These are phyloP conservation scores for Sipha flava DNA, from an alignment of 1,140 invertebrate genomes.

Conservation along the genomic window DNA sequence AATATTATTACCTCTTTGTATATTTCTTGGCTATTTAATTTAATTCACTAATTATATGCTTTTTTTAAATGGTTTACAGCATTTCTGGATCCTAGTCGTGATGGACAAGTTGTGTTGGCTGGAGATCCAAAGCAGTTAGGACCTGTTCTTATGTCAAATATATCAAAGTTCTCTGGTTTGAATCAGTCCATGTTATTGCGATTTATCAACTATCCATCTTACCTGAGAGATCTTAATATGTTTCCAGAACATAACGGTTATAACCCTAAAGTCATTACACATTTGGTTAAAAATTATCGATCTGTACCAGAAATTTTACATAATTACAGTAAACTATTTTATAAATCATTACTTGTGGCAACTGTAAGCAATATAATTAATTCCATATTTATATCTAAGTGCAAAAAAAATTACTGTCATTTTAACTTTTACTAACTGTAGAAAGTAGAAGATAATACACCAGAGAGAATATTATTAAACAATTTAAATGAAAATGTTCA, in stretches of 20 bases:
- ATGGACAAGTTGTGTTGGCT: slow-evolving; percentile 67
- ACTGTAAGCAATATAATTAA: slow-evolving; percentile 43
- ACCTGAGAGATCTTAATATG: slow-evolving; percentile 40
- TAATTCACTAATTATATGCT: not conserved
- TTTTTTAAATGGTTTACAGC: slow-evolving; percentile 31
- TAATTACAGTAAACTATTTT: slow-evolving; percentile 73
- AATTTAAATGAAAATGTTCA: slow-evolving; percentile 7
- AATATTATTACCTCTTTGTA: slow-evolving; percentile 62
- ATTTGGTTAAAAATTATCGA: slow-evolving; percentile 65
- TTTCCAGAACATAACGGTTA: slow-evolving; percentile 50
- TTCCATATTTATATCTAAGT: too few relatives aligned
- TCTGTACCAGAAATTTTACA: slow-evolving; percentile 67
- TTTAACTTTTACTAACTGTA: not conserved
- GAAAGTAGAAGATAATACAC: not conserved
- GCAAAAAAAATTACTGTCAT: too few relatives aligned
- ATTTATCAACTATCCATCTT: slow-evolving; percentile 39
- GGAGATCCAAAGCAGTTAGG: slow-evolving; percentile 89
- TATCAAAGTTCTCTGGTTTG: slow-evolving; percentile 56
- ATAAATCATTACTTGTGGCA: slow-evolving; percentile 59
- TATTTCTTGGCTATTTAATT: slow-evolving; percentile 35
- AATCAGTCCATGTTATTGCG: slow-evolving; percentile 41
- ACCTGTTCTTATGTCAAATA: slow-evolving; percentile 63
- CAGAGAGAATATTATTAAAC: not conserved
- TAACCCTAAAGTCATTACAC: slow-evolving; percentile 61
- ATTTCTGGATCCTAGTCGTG: slow-evolving; percentile 11